Conservation (phyloP, 2,113 vertebrate genomes). For the Hemiprocne comata region DNA sequence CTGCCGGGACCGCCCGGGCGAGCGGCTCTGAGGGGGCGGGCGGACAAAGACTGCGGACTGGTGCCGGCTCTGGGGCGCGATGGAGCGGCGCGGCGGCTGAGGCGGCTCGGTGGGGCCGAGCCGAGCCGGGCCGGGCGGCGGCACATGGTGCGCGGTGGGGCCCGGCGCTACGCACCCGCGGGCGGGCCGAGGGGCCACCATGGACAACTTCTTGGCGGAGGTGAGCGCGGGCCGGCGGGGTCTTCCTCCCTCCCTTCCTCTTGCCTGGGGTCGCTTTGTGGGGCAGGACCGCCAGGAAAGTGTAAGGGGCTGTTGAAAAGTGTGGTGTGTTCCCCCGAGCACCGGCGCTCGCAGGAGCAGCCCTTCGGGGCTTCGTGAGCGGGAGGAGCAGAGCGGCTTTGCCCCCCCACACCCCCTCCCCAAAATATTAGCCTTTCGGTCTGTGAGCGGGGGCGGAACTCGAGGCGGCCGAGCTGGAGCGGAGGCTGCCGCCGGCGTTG, state of each 20-base stretch:
- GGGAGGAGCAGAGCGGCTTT: not conserved
- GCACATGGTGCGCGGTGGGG: constrained; percentile 34
- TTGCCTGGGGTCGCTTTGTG: not conserved
- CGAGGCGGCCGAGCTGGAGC: not conserved
- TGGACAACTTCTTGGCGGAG: constrained; percentile 58
- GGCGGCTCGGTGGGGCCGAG: not conserved
- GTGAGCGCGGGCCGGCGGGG: not conserved
- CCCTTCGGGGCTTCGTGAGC: not conserved
- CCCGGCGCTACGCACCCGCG: constrained; percentile 17
- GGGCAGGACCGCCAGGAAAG: no score
- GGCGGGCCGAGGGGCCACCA: constrained; percentile 6
- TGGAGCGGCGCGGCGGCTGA: constrained; percentile 31
- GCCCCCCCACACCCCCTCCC: not conserved
- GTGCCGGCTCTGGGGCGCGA: not conserved
- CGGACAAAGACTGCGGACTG: constrained; percentile 25
- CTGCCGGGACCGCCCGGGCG: not conserved
- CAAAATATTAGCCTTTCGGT: not conserved
- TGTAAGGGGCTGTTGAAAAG: not conserved
- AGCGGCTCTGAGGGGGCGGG: constrained; percentile 11
- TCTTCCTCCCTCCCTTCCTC: not conserved
- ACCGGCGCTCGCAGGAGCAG: not conserved
- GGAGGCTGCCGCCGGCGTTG: not conserved
- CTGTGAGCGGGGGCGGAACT: not conserved
- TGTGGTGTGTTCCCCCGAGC: not conserved
- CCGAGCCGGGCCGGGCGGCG: not conserved